These are phyloP conservation scores for Chaenodraco wilsoni DNA, from an alignment of 2,797 vertebrate species.

Conservation along the genomic window DNA sequence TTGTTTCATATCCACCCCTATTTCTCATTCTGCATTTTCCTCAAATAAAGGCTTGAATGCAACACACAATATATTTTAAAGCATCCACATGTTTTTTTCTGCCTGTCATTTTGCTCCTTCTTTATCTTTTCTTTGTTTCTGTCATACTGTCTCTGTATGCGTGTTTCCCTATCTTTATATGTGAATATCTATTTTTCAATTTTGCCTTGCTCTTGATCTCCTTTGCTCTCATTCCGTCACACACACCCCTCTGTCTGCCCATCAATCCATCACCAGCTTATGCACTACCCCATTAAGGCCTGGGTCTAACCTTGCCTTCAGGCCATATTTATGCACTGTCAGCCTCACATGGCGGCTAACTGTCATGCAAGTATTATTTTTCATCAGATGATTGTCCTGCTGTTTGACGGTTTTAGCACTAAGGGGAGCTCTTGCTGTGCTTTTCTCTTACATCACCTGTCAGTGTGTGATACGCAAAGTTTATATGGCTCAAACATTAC, in stretches of 20 bases:
- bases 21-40: too few relatives aligned
- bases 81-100: neutral
- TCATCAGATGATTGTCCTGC: constrained; percentile 55
- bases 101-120: constrained; percentile 11
- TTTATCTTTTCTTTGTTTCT: constrained; percentile 11
- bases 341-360: constrained; percentile 72
- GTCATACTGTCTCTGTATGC: constrained; percentile 11
- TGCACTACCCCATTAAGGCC: constrained; percentile 70
- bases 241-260: constrained; percentile 53
- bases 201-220: constrained; percentile 51
- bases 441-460: constrained; percentile 41
- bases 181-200: constrained; percentile 22
- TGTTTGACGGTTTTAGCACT: constrained; percentile 66
- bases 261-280: constrained; percentile 69
- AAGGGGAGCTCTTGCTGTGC: constrained; percentile 77
- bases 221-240: constrained; percentile 39
- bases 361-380: constrained; percentile 79
- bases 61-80: neutral
- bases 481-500: constrained; percentile 32
- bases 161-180: constrained; percentile 23
- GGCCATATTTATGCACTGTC: constrained; percentile 81
- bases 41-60: too few relatives aligned
- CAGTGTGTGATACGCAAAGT: constrained; percentile 27
- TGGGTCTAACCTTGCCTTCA: constrained; percentile 77
- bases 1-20: too few relatives aligned